Base-by-base conservation (phyloP, 2,888 invertebrate genomes). In the Platycnemis pennipes region DNA sequence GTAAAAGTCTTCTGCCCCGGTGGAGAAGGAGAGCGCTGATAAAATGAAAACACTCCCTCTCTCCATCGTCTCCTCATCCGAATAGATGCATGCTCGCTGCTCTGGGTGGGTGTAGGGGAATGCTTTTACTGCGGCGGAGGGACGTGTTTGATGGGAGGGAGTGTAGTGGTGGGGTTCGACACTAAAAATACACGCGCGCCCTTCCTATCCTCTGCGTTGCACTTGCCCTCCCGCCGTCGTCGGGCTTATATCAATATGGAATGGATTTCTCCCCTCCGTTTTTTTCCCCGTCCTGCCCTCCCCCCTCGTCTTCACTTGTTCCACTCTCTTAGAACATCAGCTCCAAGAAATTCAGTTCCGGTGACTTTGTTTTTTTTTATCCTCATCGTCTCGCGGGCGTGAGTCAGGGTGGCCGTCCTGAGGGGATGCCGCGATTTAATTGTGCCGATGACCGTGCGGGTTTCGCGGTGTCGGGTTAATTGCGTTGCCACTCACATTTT, bases 401-500 rank as follows among this genome's bases (percentile, higher is more conserved):
- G 77, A 77, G 31, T 77, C 37, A 77, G 77, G 31, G 11, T 8
- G 31, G 77, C 22, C 31, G 63, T 77, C 31, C 8, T n/a, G 77
- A 31, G 77, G 31, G 77, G 37, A 77, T 77, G 22, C 63, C 63
- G 26, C 63, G 22, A 63, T 63, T 77, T 37, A 77, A 77, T 77
- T 77, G 37, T 77, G 11, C 77, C 77, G 77, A 77, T 77, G 77
- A 77, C 77, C 31, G 11, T 77, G 77, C 77, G 77, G 77, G 77
- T 77, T 77, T 77, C 37, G 77, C 49, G 49, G 13, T 49, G n/a
- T n/a, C n/a, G n/a, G 49, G 49, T 77, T 77, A 37, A 77, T 77
- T 77, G 77, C 77, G 77, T 31, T 77, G 77, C 77, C 77, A 77
- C 77, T 77, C 77, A 77, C 37, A 37, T 77, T 77, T 37, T 77